A percentile compares a stretch with the other conserved stretches of the same genome.
Evolutionary conservation across 2,797 vertebrate genomes (phyloP).

Genomic region (Petrocephalus schoutedeni): DNA sequence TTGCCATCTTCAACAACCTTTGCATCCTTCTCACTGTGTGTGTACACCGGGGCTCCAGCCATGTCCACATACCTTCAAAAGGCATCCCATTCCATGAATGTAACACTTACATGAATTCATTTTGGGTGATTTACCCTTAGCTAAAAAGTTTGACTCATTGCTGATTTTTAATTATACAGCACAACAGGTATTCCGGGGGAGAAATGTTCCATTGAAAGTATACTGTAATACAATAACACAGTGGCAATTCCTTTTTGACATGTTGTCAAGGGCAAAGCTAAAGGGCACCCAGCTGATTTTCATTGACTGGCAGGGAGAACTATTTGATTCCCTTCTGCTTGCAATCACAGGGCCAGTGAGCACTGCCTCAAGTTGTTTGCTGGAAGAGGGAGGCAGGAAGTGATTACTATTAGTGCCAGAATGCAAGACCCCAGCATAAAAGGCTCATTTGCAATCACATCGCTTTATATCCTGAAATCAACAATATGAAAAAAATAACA

Average conservation of each 20-base stretch:
- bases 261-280: slow-evolving; percentile 53
- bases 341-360: slow-evolving; percentile 49
- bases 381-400: slow-evolving; percentile 51
- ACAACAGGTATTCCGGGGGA: slow-evolving; percentile 50
- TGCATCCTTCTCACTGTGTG: neutral
- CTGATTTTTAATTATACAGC: slow-evolving; percentile 62
- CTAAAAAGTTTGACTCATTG: slow-evolving; percentile 23
- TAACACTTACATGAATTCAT: neutral
- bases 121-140: neutral
- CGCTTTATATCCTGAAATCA: neutral
- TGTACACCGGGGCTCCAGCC: slow-evolving; percentile 23
- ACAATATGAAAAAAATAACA: neutral
- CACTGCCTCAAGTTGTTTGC: slow-evolving; percentile 50
- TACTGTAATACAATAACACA: slow-evolving; percentile 60
- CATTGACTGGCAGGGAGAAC: slow-evolving; percentile 50
- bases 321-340: slow-evolving; percentile 45
- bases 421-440: slow-evolving; percentile 43
- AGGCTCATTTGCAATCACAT: slow-evolving; percentile 35
- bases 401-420: slow-evolving; percentile 53
- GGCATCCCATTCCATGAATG: neutral
- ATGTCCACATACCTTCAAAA: neutral
- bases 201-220: slow-evolving; percentile 28
- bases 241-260: slow-evolving; percentile 58
- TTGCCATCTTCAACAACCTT: neutral
- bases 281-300: slow-evolving; percentile 54